These are phyloP conservation scores for Synergus japonicus DNA, from an alignment of 2,888 invertebrate genomes.

Conservation along the genomic window DNA sequence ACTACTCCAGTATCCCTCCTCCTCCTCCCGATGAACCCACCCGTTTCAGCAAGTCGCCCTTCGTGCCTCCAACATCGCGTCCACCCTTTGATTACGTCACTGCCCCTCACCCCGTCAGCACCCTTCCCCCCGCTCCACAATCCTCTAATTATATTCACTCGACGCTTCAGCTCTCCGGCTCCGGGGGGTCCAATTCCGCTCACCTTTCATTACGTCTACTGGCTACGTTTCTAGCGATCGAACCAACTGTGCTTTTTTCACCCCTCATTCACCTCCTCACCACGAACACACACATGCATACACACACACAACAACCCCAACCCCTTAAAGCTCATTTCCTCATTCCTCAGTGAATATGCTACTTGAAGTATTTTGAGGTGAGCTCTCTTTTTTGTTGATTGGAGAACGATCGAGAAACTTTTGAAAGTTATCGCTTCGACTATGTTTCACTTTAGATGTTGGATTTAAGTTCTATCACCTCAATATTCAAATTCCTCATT, in stretches of 20 bases:
- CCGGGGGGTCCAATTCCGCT: slow-evolving; percentile 76
- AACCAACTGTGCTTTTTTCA: slow-evolving; percentile 67
- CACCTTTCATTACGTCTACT: slow-evolving; percentile 76
- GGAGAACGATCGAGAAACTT: background rate
- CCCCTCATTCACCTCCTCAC: slow-evolving; percentile 41
- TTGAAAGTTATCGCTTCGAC: background rate
- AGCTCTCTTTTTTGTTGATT: background rate
- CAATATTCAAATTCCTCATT: too few species aligned
- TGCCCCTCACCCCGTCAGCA: slow-evolving; percentile 63
- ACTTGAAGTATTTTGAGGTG: background rate
- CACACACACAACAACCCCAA: background rate
- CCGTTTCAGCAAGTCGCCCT: slow-evolving; percentile 55
- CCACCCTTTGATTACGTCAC: slow-evolving; percentile 77
- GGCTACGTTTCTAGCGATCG: slow-evolving; percentile 74
- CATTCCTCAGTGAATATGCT: background rate
- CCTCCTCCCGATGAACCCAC: slow-evolving; percentile 61
- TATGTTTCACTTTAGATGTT: background rate
- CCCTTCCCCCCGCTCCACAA: slow-evolving; percentile 65
- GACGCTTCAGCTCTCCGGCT: slow-evolving; percentile 68
- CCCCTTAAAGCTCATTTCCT: slow-evolving; percentile 14
- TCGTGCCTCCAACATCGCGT: slow-evolving; percentile 61
- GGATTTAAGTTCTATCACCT: too few species aligned
- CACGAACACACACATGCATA: slow-evolving; percentile 10
- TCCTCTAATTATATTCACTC: slow-evolving; percentile 78
- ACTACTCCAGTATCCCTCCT: slow-evolving; percentile 56